Conservation (phyloP, 2,113 vertebrate species). For the Tamias sibiricus region DNA sequence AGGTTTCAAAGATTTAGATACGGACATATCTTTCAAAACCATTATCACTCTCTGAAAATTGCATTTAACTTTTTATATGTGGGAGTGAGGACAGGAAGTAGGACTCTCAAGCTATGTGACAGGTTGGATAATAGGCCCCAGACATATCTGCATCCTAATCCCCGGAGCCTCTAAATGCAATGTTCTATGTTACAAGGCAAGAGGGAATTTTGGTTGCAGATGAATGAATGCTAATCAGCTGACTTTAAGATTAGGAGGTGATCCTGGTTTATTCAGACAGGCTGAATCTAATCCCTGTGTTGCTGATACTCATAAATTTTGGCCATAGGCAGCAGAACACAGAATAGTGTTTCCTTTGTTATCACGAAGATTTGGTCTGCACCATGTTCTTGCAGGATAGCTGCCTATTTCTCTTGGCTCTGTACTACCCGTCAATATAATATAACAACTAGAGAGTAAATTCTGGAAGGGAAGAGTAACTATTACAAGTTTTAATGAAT, state of each 20-base stretch:
- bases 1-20: not conserved
- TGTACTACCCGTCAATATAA: conserved; percentile 87
- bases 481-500: not conserved
- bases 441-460: not conserved
- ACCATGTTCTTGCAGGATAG: conserved; percentile 86
- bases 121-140: not conserved
- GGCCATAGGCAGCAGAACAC: conserved; percentile 88
- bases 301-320: conserved; percentile 78
- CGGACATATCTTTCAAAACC: not conserved
- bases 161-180: not conserved
- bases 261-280: not conserved
- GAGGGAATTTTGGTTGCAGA: not conserved
- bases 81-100: not conserved
- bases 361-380: conserved; percentile 89
- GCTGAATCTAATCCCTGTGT: conserved; percentile 52
- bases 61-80: not conserved
- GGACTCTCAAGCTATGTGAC: not conserved
- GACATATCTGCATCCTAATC: not conserved
- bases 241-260: not conserved
- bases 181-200: not conserved
- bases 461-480: not conserved
- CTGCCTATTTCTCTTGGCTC: conserved; percentile 88
- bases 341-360: conserved; percentile 88
- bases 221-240: not conserved
- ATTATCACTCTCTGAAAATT: not conserved